phyloP scores from a whole-genome alignment of 1,140 invertebrate species.

The Drosophila guanche region DNA sequence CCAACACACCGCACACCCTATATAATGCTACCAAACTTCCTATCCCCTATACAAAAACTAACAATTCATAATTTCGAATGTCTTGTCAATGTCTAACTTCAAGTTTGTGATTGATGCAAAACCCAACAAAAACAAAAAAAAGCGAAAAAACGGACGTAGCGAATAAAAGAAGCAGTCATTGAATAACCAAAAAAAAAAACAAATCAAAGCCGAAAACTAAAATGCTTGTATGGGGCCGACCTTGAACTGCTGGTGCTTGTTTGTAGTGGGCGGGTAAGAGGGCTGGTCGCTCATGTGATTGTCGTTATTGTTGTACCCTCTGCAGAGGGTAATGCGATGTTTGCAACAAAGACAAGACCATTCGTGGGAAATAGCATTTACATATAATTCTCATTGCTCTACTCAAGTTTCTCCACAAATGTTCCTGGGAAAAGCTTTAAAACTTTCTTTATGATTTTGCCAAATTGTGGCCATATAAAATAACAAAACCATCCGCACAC shows the following conservation, averaged over 20 bases:
- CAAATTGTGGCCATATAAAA: too few relatives aligned
- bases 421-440: too few relatives aligned
- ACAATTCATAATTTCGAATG: slow-evolving; percentile 66
- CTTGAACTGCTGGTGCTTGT: slow-evolving; percentile 24
- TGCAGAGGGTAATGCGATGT: too few relatives aligned
- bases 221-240: slow-evolving; percentile 33
- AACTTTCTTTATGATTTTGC: too few relatives aligned
- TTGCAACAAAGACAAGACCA: too few relatives aligned
- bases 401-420: too few relatives aligned
- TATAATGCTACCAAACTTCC: too few relatives aligned
- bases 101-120: slow-evolving; percentile 67
- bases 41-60: slow-evolving; percentile 18
- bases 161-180: slow-evolving; percentile 70
- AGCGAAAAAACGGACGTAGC: slow-evolving; percentile 43
- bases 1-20: slow-evolving; percentile 23
- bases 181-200: slow-evolving; percentile 44
- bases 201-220: slow-evolving; percentile 2
- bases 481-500: too few relatives aligned
- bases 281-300: not conserved
- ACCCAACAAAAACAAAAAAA: slow-evolving; percentile 29
- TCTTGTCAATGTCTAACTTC: slow-evolving; percentile 75
- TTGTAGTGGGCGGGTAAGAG: not conserved
- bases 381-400: too few relatives aligned
- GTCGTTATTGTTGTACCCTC: too few relatives aligned
- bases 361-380: too few relatives aligned